phyloP scores from a whole-genome alignment of 37 sponge, comb jelly and placozoan genomes.

The Lycopodina hypogea region DNA sequence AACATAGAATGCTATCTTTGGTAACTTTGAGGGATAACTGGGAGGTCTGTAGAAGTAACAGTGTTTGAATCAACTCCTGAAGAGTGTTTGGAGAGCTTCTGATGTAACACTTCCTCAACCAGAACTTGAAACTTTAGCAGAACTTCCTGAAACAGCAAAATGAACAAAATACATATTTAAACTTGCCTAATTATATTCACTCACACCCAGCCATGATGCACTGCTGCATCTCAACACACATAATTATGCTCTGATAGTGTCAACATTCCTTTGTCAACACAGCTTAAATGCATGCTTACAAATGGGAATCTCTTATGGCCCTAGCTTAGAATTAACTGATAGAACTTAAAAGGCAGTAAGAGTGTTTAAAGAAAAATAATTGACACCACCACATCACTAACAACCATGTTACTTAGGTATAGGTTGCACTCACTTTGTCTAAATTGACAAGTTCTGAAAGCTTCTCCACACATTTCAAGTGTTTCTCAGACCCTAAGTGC shows the following conservation, averaged over 20 bases:
- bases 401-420: not conserved
- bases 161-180: not conserved
- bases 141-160: slow-evolving; percentile 33
- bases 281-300: too few relatives aligned
- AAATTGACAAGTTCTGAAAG: slow-evolving; percentile 21
- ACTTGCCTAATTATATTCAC: not conserved
- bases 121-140: slow-evolving; percentile 32
- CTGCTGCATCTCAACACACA: too few relatives aligned
- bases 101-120: slow-evolving; percentile 16
- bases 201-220: not conserved
- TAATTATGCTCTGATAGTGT: too few relatives aligned
- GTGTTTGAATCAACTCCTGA: not conserved
- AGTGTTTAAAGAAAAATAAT: too few relatives aligned
- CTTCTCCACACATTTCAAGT: slow-evolving; percentile 21
- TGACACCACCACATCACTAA: not conserved
- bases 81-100: slow-evolving; percentile 10
- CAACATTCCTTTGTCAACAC: too few relatives aligned
- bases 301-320: too few relatives aligned
- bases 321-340: too few relatives aligned
- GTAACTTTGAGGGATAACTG: too few relatives aligned
- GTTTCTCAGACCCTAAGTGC: slow-evolving; percentile 14
- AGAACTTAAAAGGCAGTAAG: too few relatives aligned
- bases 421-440: slow-evolving; percentile 28
- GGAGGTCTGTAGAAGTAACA: slow-evolving; percentile 23
- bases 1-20: too few relatives aligned